A percentile compares a stretch with the other conserved stretches of the same genome.
These are phyloP conservation scores for Dicaeum eximium DNA, from an alignment of 2,113 vertebrate genomes.

Conservation along the genomic window DNA sequence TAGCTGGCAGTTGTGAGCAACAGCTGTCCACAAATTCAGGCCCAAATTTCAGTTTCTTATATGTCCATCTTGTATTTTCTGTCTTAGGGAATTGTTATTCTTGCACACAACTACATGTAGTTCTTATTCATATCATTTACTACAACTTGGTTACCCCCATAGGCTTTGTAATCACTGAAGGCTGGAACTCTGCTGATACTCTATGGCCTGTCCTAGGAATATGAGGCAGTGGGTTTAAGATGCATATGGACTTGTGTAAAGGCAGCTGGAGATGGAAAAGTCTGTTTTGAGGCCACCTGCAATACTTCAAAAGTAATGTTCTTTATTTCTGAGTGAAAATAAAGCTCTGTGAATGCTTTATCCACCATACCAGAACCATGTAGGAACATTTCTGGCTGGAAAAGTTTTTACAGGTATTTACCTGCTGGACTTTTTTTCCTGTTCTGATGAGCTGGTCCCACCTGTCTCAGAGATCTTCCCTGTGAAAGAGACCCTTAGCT, in stretches of 20 bases:
- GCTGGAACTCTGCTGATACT: background rate
- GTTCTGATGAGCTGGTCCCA: background rate
- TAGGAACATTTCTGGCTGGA: background rate
- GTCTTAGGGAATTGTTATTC: background rate
- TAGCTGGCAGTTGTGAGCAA: background rate
- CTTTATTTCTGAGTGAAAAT: background rate
- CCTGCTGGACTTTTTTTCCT: background rate
- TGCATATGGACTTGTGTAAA: background rate
- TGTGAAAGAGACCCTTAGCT: background rate
- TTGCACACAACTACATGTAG: background rate
- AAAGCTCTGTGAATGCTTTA: background rate
- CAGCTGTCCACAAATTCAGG: background rate
- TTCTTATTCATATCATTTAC: background rate
- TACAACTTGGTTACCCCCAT: background rate
- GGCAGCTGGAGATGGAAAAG: background rate
- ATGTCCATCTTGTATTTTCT: background rate
- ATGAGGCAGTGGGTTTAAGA: background rate
- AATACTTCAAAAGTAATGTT: background rate
- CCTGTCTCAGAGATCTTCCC: background rate
- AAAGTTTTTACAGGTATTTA: background rate
- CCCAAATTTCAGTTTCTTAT: background rate
- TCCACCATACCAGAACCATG: fast-evolving
- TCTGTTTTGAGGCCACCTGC: background rate
- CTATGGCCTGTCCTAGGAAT: background rate
- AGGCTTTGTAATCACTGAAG: background rate